Evolutionary conservation across 2,797 vertebrate species (phyloP), one percentile per base, ranked within the genome.

Genomic region (Pantherophis alleghaniensis): DNA sequence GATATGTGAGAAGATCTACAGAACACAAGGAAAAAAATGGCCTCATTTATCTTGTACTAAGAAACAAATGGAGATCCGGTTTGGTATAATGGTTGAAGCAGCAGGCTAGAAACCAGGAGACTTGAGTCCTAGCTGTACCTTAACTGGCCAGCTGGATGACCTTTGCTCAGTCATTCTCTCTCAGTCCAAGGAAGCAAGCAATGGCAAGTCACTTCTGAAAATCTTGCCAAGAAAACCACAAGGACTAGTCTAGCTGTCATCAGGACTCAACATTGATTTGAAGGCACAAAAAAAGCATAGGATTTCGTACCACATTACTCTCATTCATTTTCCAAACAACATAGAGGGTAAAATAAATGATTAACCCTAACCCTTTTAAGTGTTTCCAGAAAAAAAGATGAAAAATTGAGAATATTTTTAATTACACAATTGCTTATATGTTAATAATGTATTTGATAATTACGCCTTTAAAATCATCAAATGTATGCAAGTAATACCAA

Each of bases 371-470:
- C 2, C 3, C 13, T 86, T 90, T 56, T 92, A 37, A 61, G 61
- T 51, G 24, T 91, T 92, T 88, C 14, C 37, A 91, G 42, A 87
- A 53, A 66, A 32, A 87, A 51, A 66, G n/a, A 42, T 60, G 53
- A 89, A 89, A 94, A 60, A 83, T 66, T 94, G 74, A 94, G 91
- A 92, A 86, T 74, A 92, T 22, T 55, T 53, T 13, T 74, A 88
- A 42, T 5, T 55, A 79, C 7, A 90, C 92, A 42, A 83, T 9
- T 32, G 32, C 13, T 24, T 2, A 13, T 11, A 47, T 61, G 53
- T 57, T n/a, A n/a, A 86, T 87, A 56, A n/a, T 11, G 53, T 88
- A 24, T 37, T 88, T 57, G 55, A 88, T n/a, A 88, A 61, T 69
- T 92, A 87, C 10, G 6, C 20, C 88, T 90, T 90, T 69, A 32